Percentiles rank a stretch among this genome's conserved stretches.
These are phyloP conservation scores for Danio kyathit DNA, from an alignment of 2,797 vertebrate genomes.

Conservation along the genomic window DNA sequence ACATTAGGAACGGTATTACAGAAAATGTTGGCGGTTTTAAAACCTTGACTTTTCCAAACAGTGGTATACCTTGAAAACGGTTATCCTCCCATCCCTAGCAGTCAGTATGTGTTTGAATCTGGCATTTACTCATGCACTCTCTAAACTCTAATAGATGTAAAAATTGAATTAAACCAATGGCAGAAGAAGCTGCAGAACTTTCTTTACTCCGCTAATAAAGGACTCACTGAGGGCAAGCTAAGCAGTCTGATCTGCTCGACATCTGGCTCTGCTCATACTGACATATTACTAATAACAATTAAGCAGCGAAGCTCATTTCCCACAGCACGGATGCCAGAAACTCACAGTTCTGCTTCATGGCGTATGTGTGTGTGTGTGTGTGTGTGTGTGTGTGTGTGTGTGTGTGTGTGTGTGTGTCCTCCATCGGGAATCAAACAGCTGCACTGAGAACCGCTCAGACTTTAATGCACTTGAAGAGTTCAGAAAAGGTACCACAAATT, in stretches of 20 bases:
- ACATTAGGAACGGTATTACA: too few species aligned
- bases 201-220: not conserved
- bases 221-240: not conserved
- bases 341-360: not conserved
- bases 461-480: not conserved
- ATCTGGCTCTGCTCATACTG: not conserved
- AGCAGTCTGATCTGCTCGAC: not conserved
- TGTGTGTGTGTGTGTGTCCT: not conserved
- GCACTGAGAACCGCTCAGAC: not conserved
- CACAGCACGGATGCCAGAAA: not conserved
- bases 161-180: not conserved
- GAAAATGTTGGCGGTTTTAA: too few species aligned
- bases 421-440: not conserved
- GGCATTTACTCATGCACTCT: not conserved
- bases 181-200: not conserved
- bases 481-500: too few species aligned
- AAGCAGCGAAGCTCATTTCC: not conserved
- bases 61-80: too few species aligned
- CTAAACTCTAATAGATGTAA: not conserved
- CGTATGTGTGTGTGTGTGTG: not conserved
- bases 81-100: too few species aligned
- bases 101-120: not conserved
- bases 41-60: too few species aligned
- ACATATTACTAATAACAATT: constrained; percentile 4
- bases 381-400: too few species aligned